Evolutionary conservation across 2,888 invertebrate species (phyloP), one percentile per base, ranked within the genome.

Genomic region (Papilio gigon): DNA sequence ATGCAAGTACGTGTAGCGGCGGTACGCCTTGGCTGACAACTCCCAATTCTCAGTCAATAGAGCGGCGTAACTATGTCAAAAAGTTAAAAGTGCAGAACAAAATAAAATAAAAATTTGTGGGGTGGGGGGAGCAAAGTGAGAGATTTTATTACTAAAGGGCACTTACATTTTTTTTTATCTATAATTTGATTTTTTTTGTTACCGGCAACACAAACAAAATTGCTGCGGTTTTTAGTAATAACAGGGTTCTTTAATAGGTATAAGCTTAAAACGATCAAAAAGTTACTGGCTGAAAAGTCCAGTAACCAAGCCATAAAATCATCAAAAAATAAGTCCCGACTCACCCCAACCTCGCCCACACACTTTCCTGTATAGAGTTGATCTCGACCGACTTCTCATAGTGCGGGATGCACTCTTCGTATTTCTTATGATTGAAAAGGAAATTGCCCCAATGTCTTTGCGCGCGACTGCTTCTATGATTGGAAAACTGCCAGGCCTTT

Each of bases 401-500:
- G 87, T 97, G 97, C 1, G 95, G 94, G 73, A 98, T 94, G 72
- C 97, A 95, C 78, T 96, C 94, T 14, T 93, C 93, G 80, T 96
- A 98, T 84, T 96, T 93, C 77, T 96, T 95, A 73, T 94, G 95
- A 2, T 93, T 88, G 78, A 95, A 97, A 75, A 95, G 93, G 83
- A 94, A 95, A 79, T 95, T 94, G 11, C 97, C 99, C 95, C 99
- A 96, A 79, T 98, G 97, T 27, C 97, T 93, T 83, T 98, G 97
- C 0, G 97, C 98, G 65, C 97, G 92, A 62, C 97, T 96, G 85
- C 97, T 98, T 65, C 93, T 94, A 68, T 95, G 92, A 8, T 94
- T 94, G 0, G 98, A 98, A 72, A 98, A 92, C 77, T 96, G 94
- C 98, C 99, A 99, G 0, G 99, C 99, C 77, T 95, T 96, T 78